phyloP scores from a whole-genome alignment of 2,888 invertebrate genomes.

The Macropis europaea region DNA sequence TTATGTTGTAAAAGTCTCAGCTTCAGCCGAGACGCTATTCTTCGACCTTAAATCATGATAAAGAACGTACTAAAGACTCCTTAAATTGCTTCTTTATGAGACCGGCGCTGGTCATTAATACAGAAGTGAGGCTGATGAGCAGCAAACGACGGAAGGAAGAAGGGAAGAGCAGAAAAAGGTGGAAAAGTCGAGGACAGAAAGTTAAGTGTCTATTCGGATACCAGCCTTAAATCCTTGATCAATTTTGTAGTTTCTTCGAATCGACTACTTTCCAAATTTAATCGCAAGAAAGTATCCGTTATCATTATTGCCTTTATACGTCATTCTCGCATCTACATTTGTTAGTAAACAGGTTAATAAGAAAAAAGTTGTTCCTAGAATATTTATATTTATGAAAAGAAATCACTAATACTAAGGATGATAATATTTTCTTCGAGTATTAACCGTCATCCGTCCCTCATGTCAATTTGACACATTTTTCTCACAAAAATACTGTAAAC shows the following conservation, averaged over 20 bases:
- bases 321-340: too few species aligned
- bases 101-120: slow-evolving; percentile 72
- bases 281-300: too few species aligned
- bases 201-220: neutral
- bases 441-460: too few species aligned
- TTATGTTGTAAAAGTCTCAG: neutral
- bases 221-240: neutral
- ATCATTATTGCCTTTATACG: too few species aligned
- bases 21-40: neutral
- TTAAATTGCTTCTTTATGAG: slow-evolving; percentile 57
- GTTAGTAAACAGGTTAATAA: too few species aligned
- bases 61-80: slow-evolving; percentile 38
- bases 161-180: slow-evolving; percentile 19
- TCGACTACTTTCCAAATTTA: too few species aligned
- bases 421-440: too few species aligned
- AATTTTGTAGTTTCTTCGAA: neutral
- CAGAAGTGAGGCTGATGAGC: slow-evolving; percentile 70
- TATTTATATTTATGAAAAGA: too few species aligned
- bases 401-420: too few species aligned
- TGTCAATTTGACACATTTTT: too few species aligned
- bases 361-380: too few species aligned
- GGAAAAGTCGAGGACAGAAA: neutral
- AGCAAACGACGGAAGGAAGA: slow-evolving; percentile 32
- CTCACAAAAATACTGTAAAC: too few species aligned
- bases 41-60: slow-evolving; percentile 27